Percentiles rank a stretch among this genome's conserved stretches.
Evolutionary conservation across 2,888 invertebrate genomes (phyloP).

Genomic region (Scaeva pyrastri): DNA sequence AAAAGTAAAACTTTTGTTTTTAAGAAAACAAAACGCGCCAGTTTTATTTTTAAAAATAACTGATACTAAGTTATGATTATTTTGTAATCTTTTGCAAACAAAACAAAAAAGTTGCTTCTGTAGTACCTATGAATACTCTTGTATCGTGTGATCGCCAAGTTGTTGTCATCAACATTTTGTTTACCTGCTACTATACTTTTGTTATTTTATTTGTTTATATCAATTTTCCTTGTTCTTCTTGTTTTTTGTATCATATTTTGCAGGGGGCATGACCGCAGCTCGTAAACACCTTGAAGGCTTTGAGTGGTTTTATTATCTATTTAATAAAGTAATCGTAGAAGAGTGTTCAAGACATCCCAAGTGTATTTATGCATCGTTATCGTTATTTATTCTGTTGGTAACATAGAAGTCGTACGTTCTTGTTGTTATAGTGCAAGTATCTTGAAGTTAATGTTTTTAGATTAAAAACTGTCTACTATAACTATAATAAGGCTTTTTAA

Average conservation of each 20-base stretch:
- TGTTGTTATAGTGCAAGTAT: no score
- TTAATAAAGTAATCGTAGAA: neutral
- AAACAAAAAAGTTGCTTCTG: neutral
- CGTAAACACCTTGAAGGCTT: constrained; percentile 27
- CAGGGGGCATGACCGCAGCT: constrained; percentile 40
- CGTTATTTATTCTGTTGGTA: neutral
- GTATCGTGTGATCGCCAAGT: constrained; percentile 2
- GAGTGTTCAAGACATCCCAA: neutral
- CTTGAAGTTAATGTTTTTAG: no score
- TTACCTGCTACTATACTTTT: constrained; percentile 11
- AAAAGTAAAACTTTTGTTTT: neutral
- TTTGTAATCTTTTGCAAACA: constrained; percentile 18
- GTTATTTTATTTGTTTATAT: no score
- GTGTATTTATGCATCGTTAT: neutral
- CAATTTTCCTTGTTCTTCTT: constrained; percentile 10
- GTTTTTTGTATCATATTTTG: constrained; percentile 13
- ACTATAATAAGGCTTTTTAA: no score
- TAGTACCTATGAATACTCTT: neutral
- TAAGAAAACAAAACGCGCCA: neutral
- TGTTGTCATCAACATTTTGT: constrained; percentile 11
- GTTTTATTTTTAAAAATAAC: neutral
- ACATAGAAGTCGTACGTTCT: neutral
- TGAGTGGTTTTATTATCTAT: neutral
- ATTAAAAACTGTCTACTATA: no score
- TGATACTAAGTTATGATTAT: neutral